Base-by-base conservation (phyloP, 2,888 invertebrate species). In the Leucophora obtusa region DNA sequence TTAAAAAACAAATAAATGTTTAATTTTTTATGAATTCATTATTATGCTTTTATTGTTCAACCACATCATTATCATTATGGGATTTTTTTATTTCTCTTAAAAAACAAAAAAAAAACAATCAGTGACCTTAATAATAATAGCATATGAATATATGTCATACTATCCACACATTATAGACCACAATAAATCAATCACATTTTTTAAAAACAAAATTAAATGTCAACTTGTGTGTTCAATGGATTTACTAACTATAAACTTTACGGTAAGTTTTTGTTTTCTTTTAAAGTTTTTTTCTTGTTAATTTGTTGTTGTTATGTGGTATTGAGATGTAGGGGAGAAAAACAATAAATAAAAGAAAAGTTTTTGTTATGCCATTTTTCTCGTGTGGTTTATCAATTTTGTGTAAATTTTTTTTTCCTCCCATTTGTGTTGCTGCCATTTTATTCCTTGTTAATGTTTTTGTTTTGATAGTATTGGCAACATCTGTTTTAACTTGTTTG, bases 171-270 rank as follows among this genome's bases (percentile, higher is more conserved):
- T 38, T 38, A 11, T 11, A 11, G 38, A 38, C 38, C 38, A 38
- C 11, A 38, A 38, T 38, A 38, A 38, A 38, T 38, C 38, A 38
- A 38, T 38, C 38, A 38, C 14, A 14, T 38, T 38, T 11, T 18
- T n/a, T 6, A 38, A 38, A 54, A 10, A 24, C 43, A 51, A 54
- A 24, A 66, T 68, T 63, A 47, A 28, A 59, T 54, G 28, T 60
- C 74, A 60, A 35, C 24, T 56, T 56, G 9, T 72, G 28, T 18
- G 11, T 33, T 38, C 14, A 11, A 38, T 11, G 38, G 38, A 38
- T 38, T 38, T 38, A 38, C 38, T 38, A 38, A 38, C 8, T 11
- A 38, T 38, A 11, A 38, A 38, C 38, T 38, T 38, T 38, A 10
- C 38, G 38, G 38, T 38, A 11, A 38, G 38, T 38, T 38, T 38